Evolutionary conservation across 2,797 vertebrate genomes (phyloP), one percentile per base, ranked within the genome.

Genomic region (Eospalax fontanierii): DNA sequence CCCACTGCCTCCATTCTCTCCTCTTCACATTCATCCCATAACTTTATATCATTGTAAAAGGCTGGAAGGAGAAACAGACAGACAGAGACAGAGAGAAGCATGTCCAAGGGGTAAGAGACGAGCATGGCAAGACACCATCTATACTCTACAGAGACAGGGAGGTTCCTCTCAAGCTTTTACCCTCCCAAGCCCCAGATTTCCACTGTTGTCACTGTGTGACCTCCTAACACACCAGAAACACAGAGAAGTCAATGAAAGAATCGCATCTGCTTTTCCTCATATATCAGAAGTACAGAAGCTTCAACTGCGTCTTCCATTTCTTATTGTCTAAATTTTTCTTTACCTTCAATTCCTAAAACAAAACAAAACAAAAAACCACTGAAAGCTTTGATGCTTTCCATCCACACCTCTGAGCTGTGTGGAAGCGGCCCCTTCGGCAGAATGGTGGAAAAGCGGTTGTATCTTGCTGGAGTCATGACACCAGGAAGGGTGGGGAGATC

Each of bases 61-160:
- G 8, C 24, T 35, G 46, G 66, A 59, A 50, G 4, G 19, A n/a
- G 18, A 24, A 28, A 26, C 24, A 12, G 33, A 5, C 11, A 24
- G 33, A 5, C 11, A 24, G 8, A 6, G 4, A 40, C 0, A 65
- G 38, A 1, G 3, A 8, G n/a, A 10, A 22, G 46, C 3, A 78
- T 1, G 4, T 4, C 22, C 7, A 73, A 35, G 7, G 10, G 38
- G 11, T 26, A 7, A 7, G 21, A 14, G n/a, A 38, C 18, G 18
- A 30, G 6, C 19, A 26, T 4, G 24, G 59, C 59, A 59, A 15
- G 59, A 59, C 4, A 21, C 59, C 14, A 16, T 59, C 59, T 59
- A 21, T 21, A 21, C 63, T 38, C 14, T 28, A 43, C 21, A 63
- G 28, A 43, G 38, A 63, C 11, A 24, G 15, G 2, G 1, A 12